Evolutionary conservation across 2,113 vertebrate genomes (phyloP).

Genomic region (Mirza zaza): DNA sequence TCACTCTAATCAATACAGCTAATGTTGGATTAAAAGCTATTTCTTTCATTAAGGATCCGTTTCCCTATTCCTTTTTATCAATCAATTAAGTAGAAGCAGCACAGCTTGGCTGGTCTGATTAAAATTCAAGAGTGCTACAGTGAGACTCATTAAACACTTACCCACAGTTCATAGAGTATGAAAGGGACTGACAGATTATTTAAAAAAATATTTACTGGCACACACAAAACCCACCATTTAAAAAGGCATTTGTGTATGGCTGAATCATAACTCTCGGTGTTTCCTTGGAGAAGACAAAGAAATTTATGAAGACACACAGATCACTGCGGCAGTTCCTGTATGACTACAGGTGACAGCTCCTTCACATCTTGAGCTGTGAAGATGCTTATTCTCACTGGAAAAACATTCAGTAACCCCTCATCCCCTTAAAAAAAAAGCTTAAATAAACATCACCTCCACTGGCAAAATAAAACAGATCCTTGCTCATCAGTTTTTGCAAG

Average conservation of each 20-base stretch:
- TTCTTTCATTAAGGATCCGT: slow-evolving; percentile 45
- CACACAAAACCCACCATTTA: neutral
- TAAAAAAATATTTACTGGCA: neutral
- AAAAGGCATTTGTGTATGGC: neutral
- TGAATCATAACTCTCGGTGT: slow-evolving; percentile 15
- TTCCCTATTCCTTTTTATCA: slow-evolving; percentile 38
- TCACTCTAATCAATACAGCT: slow-evolving; percentile 34
- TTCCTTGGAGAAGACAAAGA: slow-evolving; percentile 29
- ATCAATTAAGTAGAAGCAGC: slow-evolving; percentile 5
- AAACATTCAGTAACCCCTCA: neutral
- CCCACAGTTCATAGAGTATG: slow-evolving; percentile 33
- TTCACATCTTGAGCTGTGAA: slow-evolving; percentile 1
- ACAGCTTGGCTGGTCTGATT: neutral
- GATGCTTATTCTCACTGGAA: neutral
- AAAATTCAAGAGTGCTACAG: slow-evolving; percentile 44
- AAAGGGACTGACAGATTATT: slow-evolving; percentile 38
- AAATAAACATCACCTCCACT: neutral
- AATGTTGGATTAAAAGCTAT: slow-evolving; percentile 36
- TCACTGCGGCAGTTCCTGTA: neutral
- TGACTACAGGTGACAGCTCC: neutral
- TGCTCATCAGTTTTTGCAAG: slow-evolving; percentile 29
- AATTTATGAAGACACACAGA: slow-evolving; percentile 11
- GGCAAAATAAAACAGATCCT: neutral
- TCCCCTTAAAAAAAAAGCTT: neutral
- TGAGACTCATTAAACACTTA: slow-evolving; percentile 39